Conservation (phyloP, 1,140 invertebrate genomes). For the Panagrolaimus sp. region DNA sequence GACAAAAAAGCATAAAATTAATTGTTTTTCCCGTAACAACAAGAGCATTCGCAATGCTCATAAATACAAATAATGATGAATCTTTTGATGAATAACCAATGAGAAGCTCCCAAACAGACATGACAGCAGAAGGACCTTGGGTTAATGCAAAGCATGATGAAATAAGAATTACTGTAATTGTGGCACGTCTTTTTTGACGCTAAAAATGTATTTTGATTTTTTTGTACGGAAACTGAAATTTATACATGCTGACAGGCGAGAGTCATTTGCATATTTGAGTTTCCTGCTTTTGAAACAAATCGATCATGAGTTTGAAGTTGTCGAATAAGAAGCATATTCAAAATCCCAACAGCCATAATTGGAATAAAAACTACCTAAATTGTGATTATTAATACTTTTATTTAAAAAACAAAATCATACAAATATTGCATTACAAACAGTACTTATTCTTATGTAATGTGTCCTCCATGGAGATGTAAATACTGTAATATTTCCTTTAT, state of each 20-base stretch:
- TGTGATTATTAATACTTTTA: background rate
- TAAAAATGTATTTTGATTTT: conserved; percentile 25
- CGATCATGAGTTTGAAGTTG: conserved; percentile 39
- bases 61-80: conserved; percentile 25
- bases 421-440: conserved; percentile 53
- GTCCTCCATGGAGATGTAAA: conserved; percentile 31
- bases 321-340: conserved; percentile 50
- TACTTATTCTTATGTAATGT: conserved; percentile 50
- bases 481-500: conserved; percentile 24
- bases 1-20: conserved; percentile 57
- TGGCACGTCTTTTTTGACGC: conserved; percentile 49
- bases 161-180: conserved; percentile 55
- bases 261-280: conserved; percentile 38
- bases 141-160: conserved; percentile 55
- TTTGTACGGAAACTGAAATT: background rate
- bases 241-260: conserved; percentile 41
- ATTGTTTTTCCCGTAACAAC: conserved; percentile 56
- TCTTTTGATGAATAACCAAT: conserved; percentile 41
- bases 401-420: conserved; percentile 17
- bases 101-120: conserved; percentile 54
- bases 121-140: conserved; percentile 57
- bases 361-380: conserved; percentile 54
- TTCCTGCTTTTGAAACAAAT: conserved; percentile 28
- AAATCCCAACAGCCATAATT: conserved; percentile 51
- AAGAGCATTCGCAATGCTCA: conserved; percentile 50